These are phyloP conservation scores for Nephrotoma appendiculata DNA, from an alignment of 2,888 invertebrate species.

Conservation along the genomic window DNA sequence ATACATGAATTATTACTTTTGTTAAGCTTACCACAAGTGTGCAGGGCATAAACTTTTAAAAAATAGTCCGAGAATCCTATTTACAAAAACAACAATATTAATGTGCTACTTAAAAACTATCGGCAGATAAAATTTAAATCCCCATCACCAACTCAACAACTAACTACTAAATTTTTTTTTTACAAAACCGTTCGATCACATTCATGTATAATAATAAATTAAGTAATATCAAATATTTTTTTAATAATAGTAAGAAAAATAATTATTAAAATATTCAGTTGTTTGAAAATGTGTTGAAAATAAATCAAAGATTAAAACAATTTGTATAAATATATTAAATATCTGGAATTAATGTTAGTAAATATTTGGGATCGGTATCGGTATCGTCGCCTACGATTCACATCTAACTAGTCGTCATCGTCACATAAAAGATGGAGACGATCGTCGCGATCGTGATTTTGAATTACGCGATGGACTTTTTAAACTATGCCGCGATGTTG, in stretches of 20 bases:
- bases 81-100: background rate
- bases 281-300: background rate
- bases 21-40: no score
- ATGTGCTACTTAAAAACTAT: background rate
- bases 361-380: background rate
- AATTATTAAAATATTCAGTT: background rate
- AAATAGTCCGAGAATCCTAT: background rate
- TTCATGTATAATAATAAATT: background rate
- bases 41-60: background rate
- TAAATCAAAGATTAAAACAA: background rate
- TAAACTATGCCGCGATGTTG: constrained; percentile 20
- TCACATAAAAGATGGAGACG: constrained; percentile 28
- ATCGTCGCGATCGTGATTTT: constrained; percentile 25
- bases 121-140: background rate
- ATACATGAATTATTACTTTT: no score
- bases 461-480: constrained; percentile 23
- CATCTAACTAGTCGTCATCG: constrained; percentile 12
- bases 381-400: constrained; percentile 7
- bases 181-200: background rate
- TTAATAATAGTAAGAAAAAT: background rate
- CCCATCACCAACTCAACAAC: background rate
- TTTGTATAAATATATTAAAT: background rate
- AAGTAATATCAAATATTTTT: background rate
- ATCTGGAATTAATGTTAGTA: background rate
- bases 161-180: background rate